Conservation (phyloP, 2,888 invertebrate genomes). For the Geophilus truncorum region DNA sequence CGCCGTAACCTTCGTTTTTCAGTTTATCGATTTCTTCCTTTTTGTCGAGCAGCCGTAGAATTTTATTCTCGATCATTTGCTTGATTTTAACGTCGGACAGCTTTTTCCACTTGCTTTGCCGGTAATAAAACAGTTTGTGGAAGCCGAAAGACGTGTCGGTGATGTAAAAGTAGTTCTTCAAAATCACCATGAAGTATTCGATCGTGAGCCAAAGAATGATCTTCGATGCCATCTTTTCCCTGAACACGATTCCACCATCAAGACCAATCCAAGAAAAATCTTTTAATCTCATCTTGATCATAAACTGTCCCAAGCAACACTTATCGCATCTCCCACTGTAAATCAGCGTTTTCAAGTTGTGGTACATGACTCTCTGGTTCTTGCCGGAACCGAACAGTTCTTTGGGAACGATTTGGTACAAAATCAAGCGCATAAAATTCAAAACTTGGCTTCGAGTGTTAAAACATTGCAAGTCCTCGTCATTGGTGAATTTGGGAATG, state of each 20-base stretch:
- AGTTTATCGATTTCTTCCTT: not conserved
- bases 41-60: not conserved
- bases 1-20: not conserved
- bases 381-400: not conserved
- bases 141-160: not conserved
- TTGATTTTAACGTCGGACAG: not conserved
- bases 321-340: not conserved
- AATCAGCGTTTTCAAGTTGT: not conserved
- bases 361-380: not conserved
- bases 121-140: not conserved
- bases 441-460: not conserved
- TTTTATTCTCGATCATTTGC: not conserved
- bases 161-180: not conserved
- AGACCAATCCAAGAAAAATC: not conserved
- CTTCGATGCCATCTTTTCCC: not conserved
- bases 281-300: not conserved
- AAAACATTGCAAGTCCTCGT: not conserved
- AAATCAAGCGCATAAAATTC: not conserved
- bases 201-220: not conserved
- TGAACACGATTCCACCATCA: not conserved
- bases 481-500: not conserved
- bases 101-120: not conserved
- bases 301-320: not conserved
- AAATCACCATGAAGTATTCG: not conserved
- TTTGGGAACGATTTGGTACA: not conserved